Evolutionary conservation across 2,113 vertebrate genomes (phyloP), one percentile per base, ranked within the genome.

Genomic region (Condylura cristata): DNA sequence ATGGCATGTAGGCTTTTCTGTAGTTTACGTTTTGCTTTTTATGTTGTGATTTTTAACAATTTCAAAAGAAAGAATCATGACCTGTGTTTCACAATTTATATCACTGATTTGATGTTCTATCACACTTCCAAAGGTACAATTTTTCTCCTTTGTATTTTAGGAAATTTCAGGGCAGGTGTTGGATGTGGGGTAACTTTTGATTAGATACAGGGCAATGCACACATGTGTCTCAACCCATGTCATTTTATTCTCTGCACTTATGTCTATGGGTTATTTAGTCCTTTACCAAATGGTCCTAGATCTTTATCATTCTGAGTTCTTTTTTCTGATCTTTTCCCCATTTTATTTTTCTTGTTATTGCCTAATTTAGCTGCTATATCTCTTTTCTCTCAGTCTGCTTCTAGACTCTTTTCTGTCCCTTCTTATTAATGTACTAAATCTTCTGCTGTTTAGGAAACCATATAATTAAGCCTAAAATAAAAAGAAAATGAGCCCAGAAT

Each of bases 1-100:
- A 71, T 14, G 32, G 14, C 5, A 60, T 32, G n/a, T 16, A 22
- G 71, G 41, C 46, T 80, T 51, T 39, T 82, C 37, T 60, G 34
- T 53, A 89, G 51, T 76, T 88, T 63, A 16, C 12, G 70, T 56
- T 91, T 22, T 39, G 39, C 6, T 24, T n/a, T 76, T 60, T 71
- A 81, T 66, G 12, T 22, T 66, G 24, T 91, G 46, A 82, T 81
- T 86, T 94, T 85, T 61, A 86, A 89, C 28, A 81, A 85, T 39
- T 70, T 44, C 48, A 51, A 32, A 46, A 85, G 32, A 61, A 56
- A 61, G 32, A 90, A 70, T 17, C n/a, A 39, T 65, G 32, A 37
- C 63, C 58, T n/a, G 14, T 28, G 22, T 74, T 68, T 84, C 41
- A 88, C 24, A 79, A 58, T 56, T 68, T 22, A 26, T 63, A 58